Conservation (phyloP, 2,797 vertebrate species). For the Pteronotus mesoamericanus region DNA sequence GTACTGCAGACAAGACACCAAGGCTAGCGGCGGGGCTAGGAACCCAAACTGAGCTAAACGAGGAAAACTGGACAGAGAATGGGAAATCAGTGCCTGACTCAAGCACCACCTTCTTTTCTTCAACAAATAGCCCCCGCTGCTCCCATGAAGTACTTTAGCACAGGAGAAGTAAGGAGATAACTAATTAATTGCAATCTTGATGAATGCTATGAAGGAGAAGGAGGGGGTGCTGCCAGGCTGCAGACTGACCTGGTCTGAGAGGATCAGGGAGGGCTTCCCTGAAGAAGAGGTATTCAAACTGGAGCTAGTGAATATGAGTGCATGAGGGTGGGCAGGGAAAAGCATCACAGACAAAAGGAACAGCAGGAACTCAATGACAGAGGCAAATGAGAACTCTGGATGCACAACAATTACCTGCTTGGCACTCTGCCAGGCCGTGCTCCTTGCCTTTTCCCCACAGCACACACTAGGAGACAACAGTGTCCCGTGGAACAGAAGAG, state of each 20-base stretch:
- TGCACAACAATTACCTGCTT: not conserved
- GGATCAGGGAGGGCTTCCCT: not conserved
- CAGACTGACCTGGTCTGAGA: not conserved
- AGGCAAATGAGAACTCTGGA: not conserved
- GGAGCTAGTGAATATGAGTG: not conserved
- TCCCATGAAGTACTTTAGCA: not conserved
- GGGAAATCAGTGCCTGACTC: not conserved
- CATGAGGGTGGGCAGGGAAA: not conserved
- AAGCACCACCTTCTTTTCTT: not conserved
- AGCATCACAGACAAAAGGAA: not conserved
- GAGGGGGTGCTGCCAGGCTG: not conserved
- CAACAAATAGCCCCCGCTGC: not conserved
- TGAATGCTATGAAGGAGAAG: not conserved
- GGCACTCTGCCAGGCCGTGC: not conserved
- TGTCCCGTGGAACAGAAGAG: not conserved
- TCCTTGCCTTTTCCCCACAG: not conserved
- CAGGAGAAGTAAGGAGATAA: not conserved
- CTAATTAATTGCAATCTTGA: not conserved
- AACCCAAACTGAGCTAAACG: not conserved
- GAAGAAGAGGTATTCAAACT: not conserved
- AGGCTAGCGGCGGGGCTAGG: not conserved
- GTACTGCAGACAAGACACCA: not conserved
- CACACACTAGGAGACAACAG: not conserved
- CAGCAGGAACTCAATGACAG: not conserved
- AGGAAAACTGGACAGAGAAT: not conserved